Percentiles rank a stretch among this genome's conserved stretches.
phyloP scores from a whole-genome alignment of 2,113 vertebrate genomes.

The Panthera uncia region DNA sequence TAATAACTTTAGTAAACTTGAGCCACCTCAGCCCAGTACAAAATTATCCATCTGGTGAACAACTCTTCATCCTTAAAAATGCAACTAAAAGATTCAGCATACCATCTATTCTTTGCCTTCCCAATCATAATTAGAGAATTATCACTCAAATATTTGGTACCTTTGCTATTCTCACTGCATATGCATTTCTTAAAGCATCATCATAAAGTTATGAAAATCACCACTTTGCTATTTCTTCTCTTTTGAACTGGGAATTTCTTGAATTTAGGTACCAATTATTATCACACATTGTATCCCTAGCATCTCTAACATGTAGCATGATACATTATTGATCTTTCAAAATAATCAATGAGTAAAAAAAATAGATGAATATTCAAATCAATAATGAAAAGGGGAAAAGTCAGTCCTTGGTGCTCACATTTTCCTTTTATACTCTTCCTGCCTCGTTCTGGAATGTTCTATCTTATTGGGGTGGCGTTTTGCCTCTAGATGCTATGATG shows the following conservation, averaged over 20 bases:
- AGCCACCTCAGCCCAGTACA: background rate
- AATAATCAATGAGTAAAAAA: background rate
- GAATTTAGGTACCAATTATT: background rate
- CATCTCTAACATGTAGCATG: background rate
- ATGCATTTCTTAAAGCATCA: background rate
- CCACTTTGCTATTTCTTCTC: background rate
- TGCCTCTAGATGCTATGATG: background rate
- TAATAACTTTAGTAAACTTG: background rate
- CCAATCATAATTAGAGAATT: background rate
- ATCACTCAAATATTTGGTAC: background rate
- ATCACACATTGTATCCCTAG: background rate
- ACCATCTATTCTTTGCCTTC: background rate
- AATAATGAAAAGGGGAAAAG: background rate
- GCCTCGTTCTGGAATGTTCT: background rate
- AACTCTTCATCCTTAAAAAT: background rate
- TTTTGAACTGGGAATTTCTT: background rate
- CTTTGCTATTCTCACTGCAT: background rate
- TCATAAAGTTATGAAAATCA: background rate
- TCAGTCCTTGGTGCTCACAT: background rate
- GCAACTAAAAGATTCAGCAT: background rate
- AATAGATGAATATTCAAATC: background rate
- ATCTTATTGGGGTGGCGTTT: accelerated
- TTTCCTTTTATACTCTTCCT: background rate
- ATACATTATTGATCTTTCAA: background rate
- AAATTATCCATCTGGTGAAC: background rate